Conservation (phyloP, 2,113 vertebrate genomes). For the Catharus bicknelli region DNA sequence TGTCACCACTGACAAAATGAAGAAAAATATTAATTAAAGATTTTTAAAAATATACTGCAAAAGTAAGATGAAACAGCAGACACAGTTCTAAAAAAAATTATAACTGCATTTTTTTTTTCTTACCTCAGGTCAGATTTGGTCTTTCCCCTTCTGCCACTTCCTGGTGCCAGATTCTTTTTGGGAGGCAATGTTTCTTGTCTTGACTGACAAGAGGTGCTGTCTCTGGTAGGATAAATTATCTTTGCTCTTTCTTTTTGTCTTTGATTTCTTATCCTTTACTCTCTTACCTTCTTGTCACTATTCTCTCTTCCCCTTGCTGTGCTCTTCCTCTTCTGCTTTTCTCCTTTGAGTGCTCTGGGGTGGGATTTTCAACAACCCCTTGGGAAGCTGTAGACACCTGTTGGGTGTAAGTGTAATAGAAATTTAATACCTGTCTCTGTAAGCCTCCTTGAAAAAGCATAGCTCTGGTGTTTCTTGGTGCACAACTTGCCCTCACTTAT, state of each 20-base stretch:
- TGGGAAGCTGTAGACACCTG: background rate
- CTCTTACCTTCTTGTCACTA: background rate
- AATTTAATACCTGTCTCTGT: background rate
- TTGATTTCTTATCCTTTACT: background rate
- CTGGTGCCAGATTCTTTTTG: slow-evolving; percentile 59
- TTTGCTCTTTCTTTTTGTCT: slow-evolving; percentile 26
- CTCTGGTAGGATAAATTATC: slow-evolving; percentile 57
- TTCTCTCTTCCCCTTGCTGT: background rate
- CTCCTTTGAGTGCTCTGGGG: background rate
- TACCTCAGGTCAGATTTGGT: slow-evolving; percentile 58
- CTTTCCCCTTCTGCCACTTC: slow-evolving; percentile 53
- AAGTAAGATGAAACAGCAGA: background rate
- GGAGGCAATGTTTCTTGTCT: slow-evolving; percentile 67
- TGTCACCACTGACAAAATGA: background rate
- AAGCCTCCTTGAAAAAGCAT: background rate
- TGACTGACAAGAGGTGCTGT: slow-evolving; percentile 69
- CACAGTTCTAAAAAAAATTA: background rate
- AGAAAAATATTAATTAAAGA: background rate
- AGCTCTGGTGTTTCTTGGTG: background rate
- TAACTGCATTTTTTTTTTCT: slow-evolving; percentile 14
- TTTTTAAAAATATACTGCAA: background rate
- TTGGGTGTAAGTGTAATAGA: background rate
- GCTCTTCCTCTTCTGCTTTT: background rate
- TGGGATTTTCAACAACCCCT: background rate
- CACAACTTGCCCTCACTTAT: fast-evolving